Evolutionary conservation across 2,888 invertebrate genomes (phyloP).

Genomic region (Plebejus melissa): DNA sequence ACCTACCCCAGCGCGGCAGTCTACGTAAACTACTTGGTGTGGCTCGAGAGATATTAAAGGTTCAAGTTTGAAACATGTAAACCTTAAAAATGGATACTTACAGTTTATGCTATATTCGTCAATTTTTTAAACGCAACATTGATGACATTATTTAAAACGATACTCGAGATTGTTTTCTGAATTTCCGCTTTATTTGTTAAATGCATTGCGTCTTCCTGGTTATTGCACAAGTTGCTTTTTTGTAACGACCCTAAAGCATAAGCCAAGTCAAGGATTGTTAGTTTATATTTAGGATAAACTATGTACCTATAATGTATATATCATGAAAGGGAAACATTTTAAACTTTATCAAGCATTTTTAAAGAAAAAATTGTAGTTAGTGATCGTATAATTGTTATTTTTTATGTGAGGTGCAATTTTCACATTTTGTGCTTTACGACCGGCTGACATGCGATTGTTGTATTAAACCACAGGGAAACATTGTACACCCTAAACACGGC

Average conservation of each 20-base stretch:
- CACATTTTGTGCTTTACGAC: background rate
- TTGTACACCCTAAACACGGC: background rate
- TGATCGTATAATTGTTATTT: constrained; percentile 7
- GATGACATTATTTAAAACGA: background rate
- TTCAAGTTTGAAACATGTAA: background rate
- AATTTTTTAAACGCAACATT: too few species aligned
- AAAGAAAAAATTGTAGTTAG: background rate
- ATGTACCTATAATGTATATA: too few species aligned
- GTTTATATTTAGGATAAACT: too few species aligned
- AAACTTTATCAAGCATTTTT: background rate
- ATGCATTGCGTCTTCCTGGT: too few species aligned
- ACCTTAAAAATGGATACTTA: too few species aligned
- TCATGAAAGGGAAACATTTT: background rate
- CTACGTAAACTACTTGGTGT: background rate
- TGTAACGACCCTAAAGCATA: too few species aligned
- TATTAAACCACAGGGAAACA: background rate
- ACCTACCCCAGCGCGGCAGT: background rate
- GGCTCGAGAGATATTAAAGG: background rate
- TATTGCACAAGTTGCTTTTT: too few species aligned
- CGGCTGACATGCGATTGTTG: constrained; percentile 5
- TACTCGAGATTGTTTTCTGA: too few species aligned
- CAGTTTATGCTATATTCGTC: too few species aligned
- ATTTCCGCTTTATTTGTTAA: too few species aligned
- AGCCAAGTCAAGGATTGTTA: background rate
- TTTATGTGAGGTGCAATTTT: constrained; percentile 14